Percentiles rank a stretch among this genome's conserved stretches.
Evolutionary conservation across 1,140 invertebrate genomes (phyloP).

Genomic region (Sweltsa coloradensis): DNA sequence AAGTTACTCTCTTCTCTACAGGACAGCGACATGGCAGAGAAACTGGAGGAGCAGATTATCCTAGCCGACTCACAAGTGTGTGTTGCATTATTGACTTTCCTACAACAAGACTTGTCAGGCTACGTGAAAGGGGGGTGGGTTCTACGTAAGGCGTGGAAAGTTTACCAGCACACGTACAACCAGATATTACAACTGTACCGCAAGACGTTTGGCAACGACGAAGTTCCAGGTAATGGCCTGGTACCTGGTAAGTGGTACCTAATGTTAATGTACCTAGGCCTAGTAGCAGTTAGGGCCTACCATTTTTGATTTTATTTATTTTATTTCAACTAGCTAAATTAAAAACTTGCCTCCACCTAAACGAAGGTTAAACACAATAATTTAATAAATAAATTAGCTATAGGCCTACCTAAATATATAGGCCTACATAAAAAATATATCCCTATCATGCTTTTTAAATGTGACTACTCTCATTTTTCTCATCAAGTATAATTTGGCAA

Average conservation of each 20-base stretch:
- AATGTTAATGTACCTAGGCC: too few species aligned
- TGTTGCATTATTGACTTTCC: conserved; percentile 46
- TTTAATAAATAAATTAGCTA: too few species aligned
- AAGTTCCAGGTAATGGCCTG: conserved; percentile 9
- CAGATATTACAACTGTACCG: conserved; percentile 42
- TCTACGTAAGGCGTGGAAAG: conserved; percentile 57
- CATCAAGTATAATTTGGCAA: too few species aligned
- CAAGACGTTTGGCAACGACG: conserved; percentile 28
- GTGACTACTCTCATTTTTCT: too few species aligned
- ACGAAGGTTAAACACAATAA: too few species aligned
- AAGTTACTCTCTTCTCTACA: too few species aligned
- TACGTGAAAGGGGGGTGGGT: conserved; percentile 61
- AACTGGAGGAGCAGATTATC: conserved; percentile 51
- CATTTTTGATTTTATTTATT: neutral
- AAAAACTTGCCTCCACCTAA: too few species aligned
- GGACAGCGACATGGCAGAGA: conserved; percentile 27
- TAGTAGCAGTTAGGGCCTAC: neutral
- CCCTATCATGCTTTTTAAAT: too few species aligned
- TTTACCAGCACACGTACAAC: conserved; percentile 53
- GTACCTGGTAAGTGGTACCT: conserved; percentile 7
- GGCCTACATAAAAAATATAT: too few species aligned
- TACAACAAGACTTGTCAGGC: conserved; percentile 51
- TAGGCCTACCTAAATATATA: too few species aligned
- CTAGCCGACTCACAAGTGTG: conserved; percentile 54
- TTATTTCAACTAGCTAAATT: too few species aligned